A percentile compares a stretch with the other conserved stretches of the same genome.
These are phyloP conservation scores for Drosophila buzzatii DNA, from an alignment of 2,888 invertebrate species.

Conservation along the genomic window DNA sequence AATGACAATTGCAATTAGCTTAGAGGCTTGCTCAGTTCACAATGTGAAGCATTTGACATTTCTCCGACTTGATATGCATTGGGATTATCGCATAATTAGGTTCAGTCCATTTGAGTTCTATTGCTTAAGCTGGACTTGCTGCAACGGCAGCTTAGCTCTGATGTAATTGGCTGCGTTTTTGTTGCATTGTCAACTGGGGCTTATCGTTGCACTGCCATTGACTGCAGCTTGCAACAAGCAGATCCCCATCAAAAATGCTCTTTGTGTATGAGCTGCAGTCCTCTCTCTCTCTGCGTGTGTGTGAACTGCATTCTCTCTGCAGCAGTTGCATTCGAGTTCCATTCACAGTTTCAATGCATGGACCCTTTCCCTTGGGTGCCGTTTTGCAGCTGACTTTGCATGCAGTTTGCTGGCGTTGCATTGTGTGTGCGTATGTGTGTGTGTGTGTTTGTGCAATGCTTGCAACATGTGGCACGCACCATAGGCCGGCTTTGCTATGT, in stretches of 20 bases:
- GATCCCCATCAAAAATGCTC: constrained; percentile 62
- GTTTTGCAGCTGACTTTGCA: constrained; percentile 46
- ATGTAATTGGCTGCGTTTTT: constrained; percentile 34
- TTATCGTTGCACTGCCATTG: constrained; percentile 55
- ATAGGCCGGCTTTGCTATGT: constrained; percentile 69
- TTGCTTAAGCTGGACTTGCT: constrained; percentile 22
- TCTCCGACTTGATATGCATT: not conserved
- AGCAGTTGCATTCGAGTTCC: constrained; percentile 51
- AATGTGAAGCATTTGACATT: not conserved
- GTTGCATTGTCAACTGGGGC: constrained; percentile 49
- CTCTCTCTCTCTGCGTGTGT: constrained; percentile 17
- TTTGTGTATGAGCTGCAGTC: constrained; percentile 38
- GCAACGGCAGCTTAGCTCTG: constrained; percentile 22
- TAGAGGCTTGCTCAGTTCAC: not conserved
- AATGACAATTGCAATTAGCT: not conserved
- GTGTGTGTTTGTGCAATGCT: constrained; percentile 38
- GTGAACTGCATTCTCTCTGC: constrained; percentile 28
- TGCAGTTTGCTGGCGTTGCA: constrained; percentile 48
- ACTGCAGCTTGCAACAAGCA: constrained; percentile 39
- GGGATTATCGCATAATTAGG: constrained; percentile 18
- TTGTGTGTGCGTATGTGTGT: constrained; percentile 30
- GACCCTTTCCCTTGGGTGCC: constrained; percentile 18
- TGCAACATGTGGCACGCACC: constrained; percentile 80
- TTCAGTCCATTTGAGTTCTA: constrained; percentile 10
- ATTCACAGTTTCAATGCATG: constrained; percentile 45